A percentile compares a stretch with the other conserved stretches of the same genome.
Conservation (phyloP, 2,113 vertebrate genomes). For the Lontra canadensis region DNA sequence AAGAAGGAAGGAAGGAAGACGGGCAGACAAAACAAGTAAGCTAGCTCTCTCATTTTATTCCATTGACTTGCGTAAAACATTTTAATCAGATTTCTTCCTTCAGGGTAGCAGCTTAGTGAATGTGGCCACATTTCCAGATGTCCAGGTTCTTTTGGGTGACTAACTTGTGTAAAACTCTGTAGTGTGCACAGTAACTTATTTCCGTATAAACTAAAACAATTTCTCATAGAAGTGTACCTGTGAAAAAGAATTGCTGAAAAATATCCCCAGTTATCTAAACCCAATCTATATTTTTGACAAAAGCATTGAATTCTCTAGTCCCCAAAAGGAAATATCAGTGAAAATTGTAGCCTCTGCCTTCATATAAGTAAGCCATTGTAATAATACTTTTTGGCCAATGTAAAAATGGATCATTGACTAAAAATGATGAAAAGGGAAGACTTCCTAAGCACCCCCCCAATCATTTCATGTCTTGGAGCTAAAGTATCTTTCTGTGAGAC, state of each 20-base stretch:
- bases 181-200: background rate
- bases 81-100: conserved; percentile 4
- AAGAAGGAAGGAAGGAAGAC: background rate
- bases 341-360: background rate
- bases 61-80: background rate
- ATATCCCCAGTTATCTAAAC: background rate
- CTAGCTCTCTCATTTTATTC: background rate
- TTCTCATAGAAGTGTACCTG: conserved; percentile 12
- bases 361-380: conserved; percentile 36
- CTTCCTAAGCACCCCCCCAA: background rate
- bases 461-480: conserved; percentile 36
- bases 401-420: conserved; percentile 60
- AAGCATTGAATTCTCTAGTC: background rate
- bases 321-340: background rate
- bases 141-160: background rate
- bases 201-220: background rate
- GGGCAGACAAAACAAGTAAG: background rate
- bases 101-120: background rate
- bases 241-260: conserved; percentile 51
- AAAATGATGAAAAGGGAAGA: conserved; percentile 45
- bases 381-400: background rate
- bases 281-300: background rate
- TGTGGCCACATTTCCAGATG: background rate
- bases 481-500: conserved; percentile 51
- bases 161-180: background rate